Evolutionary conservation across 2,113 vertebrate species (phyloP), one percentile per base, ranked within the genome.

Genomic region (Oncorhynchus kisutch): DNA sequence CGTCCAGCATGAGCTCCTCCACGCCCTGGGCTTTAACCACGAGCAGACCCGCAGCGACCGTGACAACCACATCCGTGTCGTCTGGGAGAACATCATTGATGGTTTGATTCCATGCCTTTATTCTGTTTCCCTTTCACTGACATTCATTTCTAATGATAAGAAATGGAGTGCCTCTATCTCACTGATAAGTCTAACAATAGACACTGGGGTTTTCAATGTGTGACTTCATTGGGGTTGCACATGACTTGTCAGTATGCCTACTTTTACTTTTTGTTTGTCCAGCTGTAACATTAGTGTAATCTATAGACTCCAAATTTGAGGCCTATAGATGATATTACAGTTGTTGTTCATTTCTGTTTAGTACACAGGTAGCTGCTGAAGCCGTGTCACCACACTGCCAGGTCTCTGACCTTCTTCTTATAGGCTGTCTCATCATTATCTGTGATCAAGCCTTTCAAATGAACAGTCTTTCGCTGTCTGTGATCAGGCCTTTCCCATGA

Each of bases 21-120:
- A 91, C 24, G 76, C 84, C 24, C 74, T 91, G 57, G 90, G 90
- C 51, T 87, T 91, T 62, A 83, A 89, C 68, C 90, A 91, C 4
- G 90, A 91, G 49, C 90, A 91, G 48, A 78, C 76, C 34, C 84
- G 90, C 67, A 81, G 12, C 51, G 90, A 91, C 82, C 82, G 88
- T 27, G 87, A 90, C 78, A 27, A 76, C 9, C 78, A 91, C 72
- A 81, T 91, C 49, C 59, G 24, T 1, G 75, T 91, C 48, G 8
- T 75, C 31, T 82, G 80, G 81, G 72, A 90, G 11, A 90, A 90
- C 76, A 87, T 91, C 72, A 45, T 51, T 7, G 70, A 81, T 8
- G 81, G 87, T 88, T 29, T 27, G 79, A 20, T n/a, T 45, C 31
- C 16, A 68, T 34, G 13, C 20, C 25, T 67, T 34, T 27, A 39